Base-by-base conservation (phyloP, 1,140 invertebrate species). In the Hycleus phaleratus region DNA sequence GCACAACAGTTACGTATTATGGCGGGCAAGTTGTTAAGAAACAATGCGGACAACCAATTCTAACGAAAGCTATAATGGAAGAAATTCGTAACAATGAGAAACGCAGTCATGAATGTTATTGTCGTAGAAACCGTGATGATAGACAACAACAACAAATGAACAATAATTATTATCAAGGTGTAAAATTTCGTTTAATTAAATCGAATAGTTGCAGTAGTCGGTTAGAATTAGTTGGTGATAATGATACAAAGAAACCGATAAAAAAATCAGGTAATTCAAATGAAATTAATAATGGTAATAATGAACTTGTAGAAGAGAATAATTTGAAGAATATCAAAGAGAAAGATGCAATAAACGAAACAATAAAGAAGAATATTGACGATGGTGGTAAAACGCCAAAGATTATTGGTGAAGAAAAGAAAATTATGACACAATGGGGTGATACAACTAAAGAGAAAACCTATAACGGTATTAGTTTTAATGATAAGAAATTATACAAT, bases 151-250 rank as follows among this genome's bases (percentile, higher is more conserved):
- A 32, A 5, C 4, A 7, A 4, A 58, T 53, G 12, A 61, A 67
- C 3, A 61, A 65, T 24, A 76, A 78, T 12, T 65, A 61, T 47
- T 79, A 79, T 66, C 72, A 76, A 68, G 82, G 81, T 43, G 80
- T 89, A 26, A 88, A 87, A 69, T 88, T 89, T 70, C 83, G 84
- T 63, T 68, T 90, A 49, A 81, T 91, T 0, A 90, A 90, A 72
- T 90, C 87, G 24, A 91, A 91, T 66, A 90, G 88, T 60, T 91
- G 88, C 67, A 89, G 87, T 65, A 90, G 87, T 69, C 79, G 89
- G 39, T 70, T 91, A 44, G 89, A 91, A 71, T 68, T 91, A 12
- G 83, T 87, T 0, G 88, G 87, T 1, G 80, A 81, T 53, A 49
- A 68, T 24, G 78, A 56, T 60, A 74, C 66, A 38, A 57, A 56